Conservation (phyloP, 1,140 invertebrate genomes). For the Copidosoma floridanum region DNA sequence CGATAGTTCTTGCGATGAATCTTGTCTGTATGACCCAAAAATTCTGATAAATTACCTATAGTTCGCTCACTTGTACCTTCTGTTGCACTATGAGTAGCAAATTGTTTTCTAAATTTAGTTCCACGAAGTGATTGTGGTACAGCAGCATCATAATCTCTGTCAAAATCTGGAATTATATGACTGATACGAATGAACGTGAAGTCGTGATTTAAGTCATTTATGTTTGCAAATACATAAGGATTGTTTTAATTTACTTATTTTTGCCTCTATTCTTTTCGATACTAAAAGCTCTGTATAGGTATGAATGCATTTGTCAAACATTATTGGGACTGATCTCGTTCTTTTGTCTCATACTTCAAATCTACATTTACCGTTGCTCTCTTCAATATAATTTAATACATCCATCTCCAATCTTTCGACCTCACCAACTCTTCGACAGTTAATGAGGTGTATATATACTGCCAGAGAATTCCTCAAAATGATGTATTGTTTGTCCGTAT, state of each 20-base stretch:
- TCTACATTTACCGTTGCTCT: too few relatives aligned
- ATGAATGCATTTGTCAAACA: too few relatives aligned
- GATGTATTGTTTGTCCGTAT: too few relatives aligned
- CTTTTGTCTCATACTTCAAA: too few relatives aligned
- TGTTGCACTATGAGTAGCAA: background rate
- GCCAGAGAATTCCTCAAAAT: too few relatives aligned
- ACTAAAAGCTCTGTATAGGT: background rate
- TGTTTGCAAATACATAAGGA: background rate
- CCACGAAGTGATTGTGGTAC: background rate
- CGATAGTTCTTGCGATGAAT: background rate
- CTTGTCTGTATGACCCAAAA: background rate
- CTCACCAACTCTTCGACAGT: too few relatives aligned
- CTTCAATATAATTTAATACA: too few relatives aligned
- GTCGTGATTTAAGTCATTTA: background rate
- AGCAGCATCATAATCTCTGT: background rate
- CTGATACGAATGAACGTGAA: background rate
- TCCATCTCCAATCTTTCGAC: too few relatives aligned
- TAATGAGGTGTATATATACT: too few relatives aligned
- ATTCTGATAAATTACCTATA: background rate
- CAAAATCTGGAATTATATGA: background rate
- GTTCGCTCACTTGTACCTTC: background rate
- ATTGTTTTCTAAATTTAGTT: background rate
- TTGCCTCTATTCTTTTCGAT: background rate
- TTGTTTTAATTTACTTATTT: background rate
- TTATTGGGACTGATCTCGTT: too few relatives aligned